Percentiles rank a stretch among this genome's conserved stretches.
Conservation (phyloP, 2,797 vertebrate genomes). For the Podargus strigoides region DNA sequence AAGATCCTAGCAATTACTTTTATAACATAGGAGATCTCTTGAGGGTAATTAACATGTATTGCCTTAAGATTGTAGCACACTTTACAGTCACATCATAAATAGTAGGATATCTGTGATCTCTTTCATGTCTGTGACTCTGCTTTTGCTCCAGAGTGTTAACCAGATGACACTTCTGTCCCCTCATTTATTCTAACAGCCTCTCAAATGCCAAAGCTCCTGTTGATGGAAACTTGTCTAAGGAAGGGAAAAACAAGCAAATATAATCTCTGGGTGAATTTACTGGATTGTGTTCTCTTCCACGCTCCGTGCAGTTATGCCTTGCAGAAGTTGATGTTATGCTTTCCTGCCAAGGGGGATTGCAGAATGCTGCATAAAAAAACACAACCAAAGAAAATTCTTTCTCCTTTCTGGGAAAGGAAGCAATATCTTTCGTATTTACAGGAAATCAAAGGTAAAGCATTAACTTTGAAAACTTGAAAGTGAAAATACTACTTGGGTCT, state of each 20-base stretch:
- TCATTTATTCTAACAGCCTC: background rate
- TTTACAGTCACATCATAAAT: slow-evolving; percentile 50
- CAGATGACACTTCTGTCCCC: slow-evolving; percentile 1
- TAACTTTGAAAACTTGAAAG: background rate
- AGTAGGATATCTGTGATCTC: background rate
- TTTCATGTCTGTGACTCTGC: slow-evolving; percentile 31
- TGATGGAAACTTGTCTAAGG: background rate
- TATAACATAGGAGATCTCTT: background rate
- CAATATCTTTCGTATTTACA: background rate
- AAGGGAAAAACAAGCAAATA: background rate
- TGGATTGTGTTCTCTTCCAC: background rate
- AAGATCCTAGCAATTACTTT: slow-evolving; percentile 14
- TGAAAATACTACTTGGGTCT: background rate
- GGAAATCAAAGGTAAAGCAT: background rate
- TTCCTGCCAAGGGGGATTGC: background rate
- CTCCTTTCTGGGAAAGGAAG: background rate
- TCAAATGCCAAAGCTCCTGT: background rate
- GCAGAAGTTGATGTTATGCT: background rate
- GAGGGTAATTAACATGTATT: slow-evolving; percentile 25
- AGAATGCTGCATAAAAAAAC: background rate
- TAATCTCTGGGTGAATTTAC: background rate
- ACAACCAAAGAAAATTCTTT: background rate
- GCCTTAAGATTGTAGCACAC: background rate
- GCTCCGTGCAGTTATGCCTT: background rate
- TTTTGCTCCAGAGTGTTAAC: slow-evolving; percentile 21